A percentile compares a stretch with the other conserved stretches of the same genome.
These are phyloP conservation scores for Elegia similella DNA, from an alignment of 2,888 invertebrate species.

Conservation along the genomic window DNA sequence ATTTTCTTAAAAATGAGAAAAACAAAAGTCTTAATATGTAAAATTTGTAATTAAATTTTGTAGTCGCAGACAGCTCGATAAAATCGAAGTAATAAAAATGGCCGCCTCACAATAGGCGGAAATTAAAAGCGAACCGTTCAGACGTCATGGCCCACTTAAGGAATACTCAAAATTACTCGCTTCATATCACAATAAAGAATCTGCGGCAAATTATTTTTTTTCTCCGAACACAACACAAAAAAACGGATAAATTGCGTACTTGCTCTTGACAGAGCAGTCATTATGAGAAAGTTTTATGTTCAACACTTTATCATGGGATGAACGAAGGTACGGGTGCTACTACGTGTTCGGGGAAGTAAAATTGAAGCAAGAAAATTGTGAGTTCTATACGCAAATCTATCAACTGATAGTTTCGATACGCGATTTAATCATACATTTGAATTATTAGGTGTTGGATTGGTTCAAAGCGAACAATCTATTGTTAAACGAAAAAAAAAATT, in stretches of 20 bases:
- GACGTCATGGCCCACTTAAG: background rate
- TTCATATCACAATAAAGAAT: constrained; percentile 42
- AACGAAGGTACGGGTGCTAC: constrained; percentile 35
- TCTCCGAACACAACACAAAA: constrained; percentile 33
- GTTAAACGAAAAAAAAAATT: too few relatives aligned
- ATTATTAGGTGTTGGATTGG: too few relatives aligned
- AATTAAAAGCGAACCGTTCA: constrained; percentile 1
- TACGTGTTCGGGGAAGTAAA: constrained; percentile 24
- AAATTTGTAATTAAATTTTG: too few relatives aligned
- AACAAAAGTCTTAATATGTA: too few relatives aligned
- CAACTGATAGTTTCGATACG: too few relatives aligned
- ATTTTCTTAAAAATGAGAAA: too few relatives aligned
- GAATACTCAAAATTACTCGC: constrained; percentile 38
- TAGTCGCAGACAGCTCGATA: background rate
- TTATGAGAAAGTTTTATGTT: constrained; percentile 65
- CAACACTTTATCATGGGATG: constrained; percentile 61
- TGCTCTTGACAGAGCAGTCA: constrained; percentile 67
- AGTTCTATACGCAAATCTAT: background rate
- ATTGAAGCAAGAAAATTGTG: background rate
- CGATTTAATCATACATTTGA: too few relatives aligned
- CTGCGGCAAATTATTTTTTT: constrained; percentile 42
- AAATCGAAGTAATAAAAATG: background rate
- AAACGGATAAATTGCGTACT: constrained; percentile 60
- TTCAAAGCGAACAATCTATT: too few relatives aligned
- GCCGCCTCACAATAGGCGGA: background rate